Conservation (phyloP, 2,888 invertebrate genomes). For the Drosophila rubida region DNA sequence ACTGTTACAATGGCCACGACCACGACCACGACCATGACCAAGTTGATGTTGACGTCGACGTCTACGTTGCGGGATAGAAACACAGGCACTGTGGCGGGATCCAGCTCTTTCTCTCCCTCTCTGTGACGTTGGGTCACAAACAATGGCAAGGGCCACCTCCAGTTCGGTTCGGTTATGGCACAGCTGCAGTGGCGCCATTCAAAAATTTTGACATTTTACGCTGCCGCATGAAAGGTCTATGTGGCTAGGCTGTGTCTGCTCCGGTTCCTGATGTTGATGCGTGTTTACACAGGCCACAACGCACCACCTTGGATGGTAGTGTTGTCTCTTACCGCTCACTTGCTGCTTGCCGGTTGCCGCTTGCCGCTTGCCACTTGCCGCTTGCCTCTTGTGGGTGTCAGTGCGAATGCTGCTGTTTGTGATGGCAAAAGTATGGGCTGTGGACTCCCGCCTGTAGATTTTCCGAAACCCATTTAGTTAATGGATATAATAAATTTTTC, state of each 20-base stretch:
- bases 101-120: conserved; percentile 38
- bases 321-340: too few species aligned
- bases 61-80: conserved; percentile 1
- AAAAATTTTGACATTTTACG: conserved; percentile 77
- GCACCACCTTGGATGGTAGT: conserved; percentile 43
- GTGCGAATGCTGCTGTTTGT: background rate
- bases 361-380: background rate
- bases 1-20: conserved; percentile 28
- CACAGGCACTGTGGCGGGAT: conserved; percentile 59
- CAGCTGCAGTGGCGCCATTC: conserved; percentile 73
- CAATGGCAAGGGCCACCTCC: conserved; percentile 10
- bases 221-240: conserved; percentile 60
- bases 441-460: conserved; percentile 53
- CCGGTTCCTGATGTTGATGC: conserved; percentile 58
- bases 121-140: conserved; percentile 33
- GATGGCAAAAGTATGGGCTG: background rate
- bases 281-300: conserved; percentile 62
- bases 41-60: conserved; percentile 21
- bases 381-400: background rate
- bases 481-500: conserved; percentile 85
- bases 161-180: conserved; percentile 40
- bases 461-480: conserved; percentile 84
- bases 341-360: too few species aligned
- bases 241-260: conserved; percentile 59
- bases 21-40: conserved; percentile 22